Base-by-base conservation (phyloP, 2,113 vertebrate species). In the Sialia sialis region DNA sequence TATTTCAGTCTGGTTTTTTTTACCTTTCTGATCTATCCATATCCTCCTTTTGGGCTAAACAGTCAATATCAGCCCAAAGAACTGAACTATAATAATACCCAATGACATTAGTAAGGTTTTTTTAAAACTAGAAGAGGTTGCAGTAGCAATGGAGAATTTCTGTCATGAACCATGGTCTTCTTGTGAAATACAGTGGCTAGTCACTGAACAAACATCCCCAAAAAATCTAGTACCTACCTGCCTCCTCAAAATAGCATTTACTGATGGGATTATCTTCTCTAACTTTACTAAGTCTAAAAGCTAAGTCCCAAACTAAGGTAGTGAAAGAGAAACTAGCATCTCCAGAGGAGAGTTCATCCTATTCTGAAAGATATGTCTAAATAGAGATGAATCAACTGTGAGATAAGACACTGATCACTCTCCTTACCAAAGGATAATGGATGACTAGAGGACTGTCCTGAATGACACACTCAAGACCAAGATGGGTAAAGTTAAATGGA, bases 71-170 rank as follows among this genome's bases (percentile, higher is more conserved):
- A 73, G 16, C 12, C 25, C n/a, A 68, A 83, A 84, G 21, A 77
- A 51, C 12, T 58, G 55, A 77, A 51, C 22, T 48, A 4, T 21
- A 60, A 32, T 67, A 89, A 66, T 36, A 66, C 1, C 7, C 38
- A 46, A 23, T 62, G 2, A 73, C 23, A 72, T 76, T 22, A 73
- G 17, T 59, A 55, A 38, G 4, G 11, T 36, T 29, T 78, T 73
- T 55, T 19, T 2, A 7, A 34, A 70, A 62, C 23, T 3, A 3
- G 19, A 30, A 10, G 7, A 8, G 1, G 0, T 11, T 88, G 36
- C 17, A 52, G 29, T n/a, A 58, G 15, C 20, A 58, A 8, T 52
- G 69, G 25, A 46, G 27, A 59, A 14, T 39, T 87, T 68, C 26
- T 48, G 38, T 26, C 25, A 39, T 51, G 82, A 82, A 67, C 8